Evolutionary conservation across 2,797 vertebrate species (phyloP).

Genomic region (Smutsia gigantea): DNA sequence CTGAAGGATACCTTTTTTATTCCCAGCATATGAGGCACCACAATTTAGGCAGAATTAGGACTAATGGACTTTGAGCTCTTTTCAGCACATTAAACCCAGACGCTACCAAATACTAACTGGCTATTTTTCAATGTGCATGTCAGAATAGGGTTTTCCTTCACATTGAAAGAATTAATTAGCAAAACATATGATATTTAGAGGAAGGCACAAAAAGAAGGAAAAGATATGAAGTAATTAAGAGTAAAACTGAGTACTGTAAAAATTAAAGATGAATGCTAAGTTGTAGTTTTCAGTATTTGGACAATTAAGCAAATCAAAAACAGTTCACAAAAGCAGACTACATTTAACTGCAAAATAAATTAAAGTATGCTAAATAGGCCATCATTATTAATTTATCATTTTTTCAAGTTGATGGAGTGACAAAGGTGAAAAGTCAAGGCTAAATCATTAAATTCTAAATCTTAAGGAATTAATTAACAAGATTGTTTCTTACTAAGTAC

Average conservation of each 20-base stretch:
- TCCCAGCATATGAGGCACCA: not conserved
- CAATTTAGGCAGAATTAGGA: not conserved
- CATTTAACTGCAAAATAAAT: constrained; percentile 49
- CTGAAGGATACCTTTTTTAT: not conserved
- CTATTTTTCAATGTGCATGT: not conserved
- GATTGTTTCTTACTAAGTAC: not conserved
- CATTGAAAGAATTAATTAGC: not conserved
- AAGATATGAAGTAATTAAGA: not conserved
- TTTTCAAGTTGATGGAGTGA: constrained; percentile 22
- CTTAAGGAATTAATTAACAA: constrained; percentile 43
- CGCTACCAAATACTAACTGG: not conserved
- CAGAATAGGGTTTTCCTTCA: not conserved
- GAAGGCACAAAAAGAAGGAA: not conserved
- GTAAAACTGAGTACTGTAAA: not conserved
- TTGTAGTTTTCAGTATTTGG: not conserved
- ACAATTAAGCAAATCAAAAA: constrained; percentile 61
- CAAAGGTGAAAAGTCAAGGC: constrained; percentile 46
- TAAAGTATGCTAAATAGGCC: constrained; percentile 35
- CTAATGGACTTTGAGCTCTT: not conserved
- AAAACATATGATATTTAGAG: not conserved
- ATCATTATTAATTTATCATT: constrained; percentile 55
- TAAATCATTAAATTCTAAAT: constrained; percentile 56
- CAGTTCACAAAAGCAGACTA: constrained; percentile 46
- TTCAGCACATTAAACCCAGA: not conserved
- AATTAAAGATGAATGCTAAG: constrained; percentile 17